Evolutionary conservation across 2,113 vertebrate genomes (phyloP).

Genomic region (Falco punctatus): DNA sequence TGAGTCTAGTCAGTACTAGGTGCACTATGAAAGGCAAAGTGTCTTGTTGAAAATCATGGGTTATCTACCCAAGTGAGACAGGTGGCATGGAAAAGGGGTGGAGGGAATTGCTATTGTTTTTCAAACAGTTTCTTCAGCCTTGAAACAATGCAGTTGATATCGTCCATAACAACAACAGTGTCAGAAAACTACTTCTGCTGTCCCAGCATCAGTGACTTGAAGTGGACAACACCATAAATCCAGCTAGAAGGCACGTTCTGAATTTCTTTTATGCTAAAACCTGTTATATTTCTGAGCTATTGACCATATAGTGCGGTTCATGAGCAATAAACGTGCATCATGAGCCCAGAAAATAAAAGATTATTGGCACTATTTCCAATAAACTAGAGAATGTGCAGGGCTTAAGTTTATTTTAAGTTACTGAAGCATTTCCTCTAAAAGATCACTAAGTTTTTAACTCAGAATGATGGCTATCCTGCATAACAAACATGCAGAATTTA

Average conservation of each 20-base stretch:
- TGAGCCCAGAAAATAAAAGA: neutral
- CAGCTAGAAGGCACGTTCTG: neutral
- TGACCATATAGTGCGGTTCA: neutral
- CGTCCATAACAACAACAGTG: neutral
- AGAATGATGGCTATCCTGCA: neutral
- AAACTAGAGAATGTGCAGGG: neutral
- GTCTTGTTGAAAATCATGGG: neutral
- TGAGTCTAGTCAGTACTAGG: neutral
- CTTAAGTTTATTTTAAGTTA: neutral
- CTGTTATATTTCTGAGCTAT: slow-evolving; percentile 16
- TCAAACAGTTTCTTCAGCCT: neutral
- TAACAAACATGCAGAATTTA: neutral
- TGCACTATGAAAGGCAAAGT: neutral
- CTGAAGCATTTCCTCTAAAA: slow-evolving; percentile 3
- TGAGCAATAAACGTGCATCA: neutral
- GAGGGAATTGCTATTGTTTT: neutral
- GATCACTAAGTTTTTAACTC: neutral
- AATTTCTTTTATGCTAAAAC: slow-evolving; percentile 14
- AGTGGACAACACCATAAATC: neutral
- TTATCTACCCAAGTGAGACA: neutral
- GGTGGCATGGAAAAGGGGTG: neutral
- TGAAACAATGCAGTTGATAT: neutral
- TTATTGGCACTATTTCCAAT: neutral
- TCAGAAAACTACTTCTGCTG: neutral
- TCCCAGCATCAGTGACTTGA: neutral